phyloP scores from a whole-genome alignment of 53 echinoderm and acorn worm species.

The Echinarachnius parma region DNA sequence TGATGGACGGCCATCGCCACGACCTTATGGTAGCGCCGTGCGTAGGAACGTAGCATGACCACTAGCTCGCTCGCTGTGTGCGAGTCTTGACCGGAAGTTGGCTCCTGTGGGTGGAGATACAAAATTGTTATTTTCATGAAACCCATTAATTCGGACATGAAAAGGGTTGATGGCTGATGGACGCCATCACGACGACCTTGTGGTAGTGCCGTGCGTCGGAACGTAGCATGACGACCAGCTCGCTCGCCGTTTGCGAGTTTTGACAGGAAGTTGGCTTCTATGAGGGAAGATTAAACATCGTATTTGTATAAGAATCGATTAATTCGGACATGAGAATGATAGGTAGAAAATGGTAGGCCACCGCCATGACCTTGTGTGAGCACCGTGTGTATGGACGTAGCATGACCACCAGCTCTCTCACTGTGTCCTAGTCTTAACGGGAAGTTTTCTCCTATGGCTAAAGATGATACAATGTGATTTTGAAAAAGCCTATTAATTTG shows the following conservation, averaged over 20 bases:
- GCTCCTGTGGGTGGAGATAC: slow-evolving; percentile 57
- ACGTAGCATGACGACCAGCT: no score
- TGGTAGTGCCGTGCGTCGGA: no score
- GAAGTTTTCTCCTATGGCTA: slow-evolving; percentile 74
- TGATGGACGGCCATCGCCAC: slow-evolving; percentile 73
- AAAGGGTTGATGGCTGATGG: slow-evolving; percentile 75
- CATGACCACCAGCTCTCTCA: slow-evolving; percentile 52
- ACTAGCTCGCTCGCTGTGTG: slow-evolving; percentile 62
- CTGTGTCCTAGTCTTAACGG: slow-evolving; percentile 72
- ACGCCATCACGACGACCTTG: no score
- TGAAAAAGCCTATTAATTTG: no score
- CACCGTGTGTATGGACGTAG: slow-evolving; percentile 60
- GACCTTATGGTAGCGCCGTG: slow-evolving; percentile 47
- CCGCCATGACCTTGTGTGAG: slow-evolving; percentile 53
- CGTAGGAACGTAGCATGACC: slow-evolving; percentile 59
- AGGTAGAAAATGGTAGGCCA: no score
- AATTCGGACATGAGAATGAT: no score
- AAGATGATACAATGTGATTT: no score
- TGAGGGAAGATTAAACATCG: no score
- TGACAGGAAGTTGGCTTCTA: no score
- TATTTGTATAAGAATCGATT: no score
- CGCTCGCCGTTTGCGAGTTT: no score
- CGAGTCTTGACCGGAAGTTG: slow-evolving; percentile 87
- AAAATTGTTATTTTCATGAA: slow-evolving; percentile 15
- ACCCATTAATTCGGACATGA: slow-evolving; percentile 54